Evolutionary conservation across 1,140 invertebrate genomes (phyloP).

Genomic region (Aphidius gifuensis): DNA sequence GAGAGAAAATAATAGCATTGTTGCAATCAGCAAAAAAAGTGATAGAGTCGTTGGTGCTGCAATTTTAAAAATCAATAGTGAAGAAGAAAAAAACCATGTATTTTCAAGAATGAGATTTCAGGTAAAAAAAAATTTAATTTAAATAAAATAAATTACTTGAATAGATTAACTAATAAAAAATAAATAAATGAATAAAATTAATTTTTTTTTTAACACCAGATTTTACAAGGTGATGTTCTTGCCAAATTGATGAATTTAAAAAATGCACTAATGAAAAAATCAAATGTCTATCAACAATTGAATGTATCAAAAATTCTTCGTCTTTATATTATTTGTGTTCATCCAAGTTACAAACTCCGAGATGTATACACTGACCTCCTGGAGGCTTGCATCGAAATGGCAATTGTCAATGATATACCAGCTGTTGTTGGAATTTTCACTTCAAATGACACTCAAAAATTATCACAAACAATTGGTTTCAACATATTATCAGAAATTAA

Average conservation of each 20-base stretch:
- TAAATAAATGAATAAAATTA: background rate
- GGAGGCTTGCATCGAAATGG: conserved; percentile 48
- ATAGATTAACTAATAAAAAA: background rate
- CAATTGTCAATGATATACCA: conserved; percentile 50
- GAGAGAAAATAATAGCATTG: conserved; percentile 62
- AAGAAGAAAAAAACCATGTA: conserved; percentile 32
- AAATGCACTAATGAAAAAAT: conserved; percentile 41
- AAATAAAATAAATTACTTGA: conserved; percentile 5
- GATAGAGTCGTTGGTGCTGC: conserved; percentile 55
- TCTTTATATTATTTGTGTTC: conserved; percentile 47
- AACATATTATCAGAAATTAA: conserved; percentile 55
- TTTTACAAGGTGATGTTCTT: conserved; percentile 40
- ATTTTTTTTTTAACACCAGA: conserved; percentile 16
- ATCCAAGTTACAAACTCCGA: conserved; percentile 46
- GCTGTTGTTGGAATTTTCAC: conserved; percentile 59
- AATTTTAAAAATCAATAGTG: conserved; percentile 52
- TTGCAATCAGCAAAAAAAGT: conserved; percentile 57
- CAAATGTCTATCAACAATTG: conserved; percentile 44
- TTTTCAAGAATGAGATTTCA: conserved; percentile 31
- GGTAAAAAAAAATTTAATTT: conserved; percentile 20
- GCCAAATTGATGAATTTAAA: conserved; percentile 45
- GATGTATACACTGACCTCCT: conserved; percentile 53
- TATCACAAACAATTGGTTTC: conserved; percentile 55
- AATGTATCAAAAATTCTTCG: conserved; percentile 40
- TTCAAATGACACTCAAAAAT: conserved; percentile 49